phyloP scores from a whole-genome alignment of 2,888 invertebrate species.

The Diarsia brunnea region DNA sequence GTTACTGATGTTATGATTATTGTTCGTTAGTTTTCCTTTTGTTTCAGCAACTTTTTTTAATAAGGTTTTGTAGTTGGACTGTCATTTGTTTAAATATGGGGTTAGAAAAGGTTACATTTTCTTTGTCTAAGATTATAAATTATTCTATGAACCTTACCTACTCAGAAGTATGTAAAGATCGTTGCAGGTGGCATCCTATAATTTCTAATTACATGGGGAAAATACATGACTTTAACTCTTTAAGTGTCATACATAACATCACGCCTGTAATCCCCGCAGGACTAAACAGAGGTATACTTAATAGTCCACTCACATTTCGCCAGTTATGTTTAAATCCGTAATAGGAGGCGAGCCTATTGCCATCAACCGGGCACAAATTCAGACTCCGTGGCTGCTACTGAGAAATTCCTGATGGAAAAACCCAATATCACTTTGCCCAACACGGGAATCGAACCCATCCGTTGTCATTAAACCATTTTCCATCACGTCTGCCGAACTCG shows the following conservation, averaged over 20 bases:
- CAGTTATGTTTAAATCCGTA: not conserved
- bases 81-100: not conserved
- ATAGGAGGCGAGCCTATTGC: not conserved
- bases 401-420: not conserved
- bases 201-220: not conserved
- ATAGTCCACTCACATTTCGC: not conserved
- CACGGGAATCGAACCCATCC: not conserved
- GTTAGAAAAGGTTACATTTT: not conserved
- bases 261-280: not conserved
- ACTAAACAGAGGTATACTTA: not conserved
- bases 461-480: not conserved
- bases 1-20: conserved; percentile 44
- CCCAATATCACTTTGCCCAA: not conserved
- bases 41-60: conserved; percentile 1
- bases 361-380: not conserved
- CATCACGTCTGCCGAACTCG: not conserved
- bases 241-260: not conserved
- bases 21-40: conserved; percentile 9
- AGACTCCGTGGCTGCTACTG: not conserved
- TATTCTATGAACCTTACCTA: too few relatives aligned
- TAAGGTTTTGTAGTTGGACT: not conserved
- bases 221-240: not conserved
- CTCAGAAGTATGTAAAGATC: not conserved
- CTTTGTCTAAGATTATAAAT: not conserved
- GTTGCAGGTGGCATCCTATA: not conserved